phyloP scores from a whole-genome alignment of 2,113 vertebrate genomes.

The Caranx ignobilis region DNA sequence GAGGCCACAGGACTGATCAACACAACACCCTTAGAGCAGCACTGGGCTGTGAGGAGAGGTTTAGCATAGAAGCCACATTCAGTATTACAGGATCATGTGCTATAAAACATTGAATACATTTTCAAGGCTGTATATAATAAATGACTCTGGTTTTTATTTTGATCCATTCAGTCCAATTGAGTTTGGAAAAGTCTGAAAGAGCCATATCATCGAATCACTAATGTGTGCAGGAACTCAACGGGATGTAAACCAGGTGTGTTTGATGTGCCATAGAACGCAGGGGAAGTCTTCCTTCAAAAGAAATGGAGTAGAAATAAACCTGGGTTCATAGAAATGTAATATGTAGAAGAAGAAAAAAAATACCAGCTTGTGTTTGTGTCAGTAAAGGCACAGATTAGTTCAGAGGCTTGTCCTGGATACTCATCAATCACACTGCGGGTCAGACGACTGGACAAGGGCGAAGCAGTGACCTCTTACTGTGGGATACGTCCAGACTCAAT shows the following conservation, averaged over 20 bases:
- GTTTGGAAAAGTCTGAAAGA: too few species aligned
- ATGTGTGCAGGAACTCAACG: neutral
- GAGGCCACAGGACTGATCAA: too few species aligned
- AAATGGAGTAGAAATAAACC: neutral
- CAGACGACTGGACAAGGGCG: neutral
- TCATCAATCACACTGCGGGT: neutral
- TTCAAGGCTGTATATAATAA: too few species aligned
- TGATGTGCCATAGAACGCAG: neutral
- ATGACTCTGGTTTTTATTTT: too few species aligned
- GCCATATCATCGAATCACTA: neutral
- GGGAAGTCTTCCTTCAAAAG: neutral
- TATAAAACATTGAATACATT: too few species aligned
- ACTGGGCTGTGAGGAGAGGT: too few species aligned
- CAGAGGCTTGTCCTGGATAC: neutral
- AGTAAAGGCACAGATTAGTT: neutral
- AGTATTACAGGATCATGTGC: neutral
- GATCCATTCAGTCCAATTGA: too few species aligned
- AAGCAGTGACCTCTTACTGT: too few species aligned
- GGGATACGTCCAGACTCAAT: too few species aligned
- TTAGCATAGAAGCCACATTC: neutral
- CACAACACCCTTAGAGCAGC: too few species aligned
- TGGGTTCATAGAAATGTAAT: neutral
- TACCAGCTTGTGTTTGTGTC: neutral
- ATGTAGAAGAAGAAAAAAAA: neutral
- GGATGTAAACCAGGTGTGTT: neutral